These are phyloP conservation scores for Neomorphus geoffroyi DNA, from an alignment of 2,797 vertebrate genomes.

Conservation along the genomic window DNA sequence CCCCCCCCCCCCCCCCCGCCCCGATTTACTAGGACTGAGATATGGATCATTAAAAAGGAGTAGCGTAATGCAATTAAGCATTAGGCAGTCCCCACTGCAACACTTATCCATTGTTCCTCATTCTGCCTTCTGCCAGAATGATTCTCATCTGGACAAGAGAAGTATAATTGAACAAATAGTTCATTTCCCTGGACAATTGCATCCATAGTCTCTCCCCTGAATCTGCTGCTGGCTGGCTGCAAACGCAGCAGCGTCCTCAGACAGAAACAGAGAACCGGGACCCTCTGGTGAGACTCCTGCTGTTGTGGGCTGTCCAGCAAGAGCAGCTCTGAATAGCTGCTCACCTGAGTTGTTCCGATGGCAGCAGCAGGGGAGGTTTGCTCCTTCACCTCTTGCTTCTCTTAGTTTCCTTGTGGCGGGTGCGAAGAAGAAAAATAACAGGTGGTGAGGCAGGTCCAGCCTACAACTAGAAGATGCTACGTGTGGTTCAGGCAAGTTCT, in stretches of 20 bases:
- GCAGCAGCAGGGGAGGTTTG: neutral
- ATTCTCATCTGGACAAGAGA: neutral
- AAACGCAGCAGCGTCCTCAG: neutral
- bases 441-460: neutral
- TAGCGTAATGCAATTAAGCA: neutral
- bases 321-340: neutral
- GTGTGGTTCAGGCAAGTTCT: neutral
- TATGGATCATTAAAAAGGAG: neutral
- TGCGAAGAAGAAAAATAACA: neutral
- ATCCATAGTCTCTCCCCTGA: neutral
- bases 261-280: neutral
- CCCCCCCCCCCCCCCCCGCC: no score
- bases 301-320: neutral
- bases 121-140: slow-evolving; percentile 1
- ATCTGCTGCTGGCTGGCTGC: neutral
- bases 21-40: neutral
- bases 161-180: slow-evolving; percentile 45
- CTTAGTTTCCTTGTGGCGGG: neutral
- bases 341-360: neutral
- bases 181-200: slow-evolving; percentile 21
- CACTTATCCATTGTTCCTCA: neutral
- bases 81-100: slow-evolving; percentile 10
- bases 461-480: neutral
- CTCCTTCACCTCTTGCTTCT: neutral
- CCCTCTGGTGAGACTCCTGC: neutral